These are phyloP conservation scores for Rhineura floridana DNA, from an alignment of 2,113 vertebrate genomes.

Conservation along the genomic window DNA sequence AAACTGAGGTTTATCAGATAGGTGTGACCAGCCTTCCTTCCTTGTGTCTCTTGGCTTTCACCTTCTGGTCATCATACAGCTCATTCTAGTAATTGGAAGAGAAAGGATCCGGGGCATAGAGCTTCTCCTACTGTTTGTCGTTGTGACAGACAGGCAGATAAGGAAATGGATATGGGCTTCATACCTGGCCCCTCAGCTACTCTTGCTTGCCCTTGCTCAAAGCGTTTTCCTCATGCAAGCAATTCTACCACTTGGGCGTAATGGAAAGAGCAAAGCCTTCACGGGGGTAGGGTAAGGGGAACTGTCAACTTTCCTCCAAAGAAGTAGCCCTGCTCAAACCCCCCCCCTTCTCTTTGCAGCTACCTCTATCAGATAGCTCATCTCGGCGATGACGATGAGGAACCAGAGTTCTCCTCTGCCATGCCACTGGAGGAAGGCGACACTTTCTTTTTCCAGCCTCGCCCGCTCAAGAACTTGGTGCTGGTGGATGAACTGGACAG, in stretches of 20 bases:
- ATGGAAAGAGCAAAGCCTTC: background rate
- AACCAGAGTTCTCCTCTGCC: conserved; percentile 98
- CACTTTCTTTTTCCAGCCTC: conserved; percentile 97
- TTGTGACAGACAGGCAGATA: background rate
- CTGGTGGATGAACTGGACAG: conserved; percentile 96
- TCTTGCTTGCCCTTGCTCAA: background rate
- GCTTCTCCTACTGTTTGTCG: background rate
- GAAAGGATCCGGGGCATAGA: no score
- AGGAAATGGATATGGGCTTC: background rate
- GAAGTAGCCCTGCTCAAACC: background rate
- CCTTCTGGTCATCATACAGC: no score
- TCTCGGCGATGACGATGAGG: conserved; percentile 96
- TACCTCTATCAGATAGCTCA: conserved; percentile 99
- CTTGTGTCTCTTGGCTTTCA: background rate
- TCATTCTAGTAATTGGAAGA: background rate
- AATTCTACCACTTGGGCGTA: background rate
- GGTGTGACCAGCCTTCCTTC: no score
- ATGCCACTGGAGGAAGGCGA: conserved; percentile 99
- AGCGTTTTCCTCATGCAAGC: background rate
- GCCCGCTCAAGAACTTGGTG: conserved; percentile 95
- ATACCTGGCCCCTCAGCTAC: background rate
- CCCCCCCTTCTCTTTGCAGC: conserved; percentile 65
- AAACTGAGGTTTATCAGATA: background rate
- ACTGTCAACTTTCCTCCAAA: background rate
- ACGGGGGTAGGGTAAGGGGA: background rate